Conservation (phyloP, 1,140 invertebrate species). For the Argopecten irradians region DNA sequence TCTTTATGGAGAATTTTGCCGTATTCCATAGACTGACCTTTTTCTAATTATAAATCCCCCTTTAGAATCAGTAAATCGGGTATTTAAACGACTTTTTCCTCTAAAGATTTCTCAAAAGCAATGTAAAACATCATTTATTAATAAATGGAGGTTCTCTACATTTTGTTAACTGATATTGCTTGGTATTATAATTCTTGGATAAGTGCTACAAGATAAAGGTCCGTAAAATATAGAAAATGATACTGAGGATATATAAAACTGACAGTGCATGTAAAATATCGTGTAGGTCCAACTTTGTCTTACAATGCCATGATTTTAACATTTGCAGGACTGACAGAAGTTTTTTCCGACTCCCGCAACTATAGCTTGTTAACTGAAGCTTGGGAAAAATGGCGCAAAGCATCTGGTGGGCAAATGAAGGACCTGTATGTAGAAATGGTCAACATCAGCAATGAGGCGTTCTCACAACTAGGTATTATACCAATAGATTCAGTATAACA, state of each 20-base stretch:
- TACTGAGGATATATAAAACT: not conserved
- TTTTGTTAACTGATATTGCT: not conserved
- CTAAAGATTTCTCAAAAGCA: no score
- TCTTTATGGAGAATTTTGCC: no score
- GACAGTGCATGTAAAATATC: not conserved
- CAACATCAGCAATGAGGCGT: slow-evolving; percentile 87
- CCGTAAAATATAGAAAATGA: not conserved
- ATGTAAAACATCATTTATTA: no score
- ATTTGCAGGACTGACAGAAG: slow-evolving; percentile 63
- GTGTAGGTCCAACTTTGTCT: not conserved
- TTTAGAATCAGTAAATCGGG: no score
- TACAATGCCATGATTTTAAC: slow-evolving; percentile 78
- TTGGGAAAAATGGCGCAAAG: slow-evolving; percentile 89
- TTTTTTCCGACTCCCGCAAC: slow-evolving; percentile 63
- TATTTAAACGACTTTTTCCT: no score
- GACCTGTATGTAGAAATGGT: slow-evolving; percentile 87
- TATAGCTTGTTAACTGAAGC: slow-evolving; percentile 59
- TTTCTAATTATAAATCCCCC: no score
- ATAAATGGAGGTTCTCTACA: not conserved
- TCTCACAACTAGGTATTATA: slow-evolving; percentile 87
- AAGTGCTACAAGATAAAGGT: not conserved
- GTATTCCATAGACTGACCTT: no score
- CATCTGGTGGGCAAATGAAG: slow-evolving; percentile 85
- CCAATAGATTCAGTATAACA: no score
- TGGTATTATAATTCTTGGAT: not conserved